These are phyloP conservation scores for Tragelaphus imberbis DNA, from an alignment of 2,113 vertebrate genomes.

Conservation along the genomic window DNA sequence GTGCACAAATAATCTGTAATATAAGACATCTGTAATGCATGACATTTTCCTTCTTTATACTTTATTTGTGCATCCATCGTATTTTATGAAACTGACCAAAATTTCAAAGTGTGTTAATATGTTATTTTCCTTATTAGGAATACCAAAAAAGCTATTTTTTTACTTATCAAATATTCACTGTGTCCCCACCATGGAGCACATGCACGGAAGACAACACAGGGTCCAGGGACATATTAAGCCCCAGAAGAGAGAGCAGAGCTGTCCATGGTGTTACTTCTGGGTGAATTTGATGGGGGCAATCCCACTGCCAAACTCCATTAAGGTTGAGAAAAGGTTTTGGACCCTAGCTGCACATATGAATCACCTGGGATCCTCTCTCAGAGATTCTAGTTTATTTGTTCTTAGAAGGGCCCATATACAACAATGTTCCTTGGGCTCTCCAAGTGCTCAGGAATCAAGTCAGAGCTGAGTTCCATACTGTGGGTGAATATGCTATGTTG, in stretches of 20 bases:
- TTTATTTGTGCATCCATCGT: not conserved
- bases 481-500: not conserved
- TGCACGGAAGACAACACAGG: not conserved
- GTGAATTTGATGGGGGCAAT: not conserved
- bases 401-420: too few species aligned
- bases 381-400: not conserved
- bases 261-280: not conserved
- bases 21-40: not conserved
- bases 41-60: not conserved
- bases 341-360: not conserved
- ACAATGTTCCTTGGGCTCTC: fast-evolving
- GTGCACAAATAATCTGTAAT: not conserved
- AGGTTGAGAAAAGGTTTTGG: not conserved
- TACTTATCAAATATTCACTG: not conserved
- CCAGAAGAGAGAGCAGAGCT: not conserved
- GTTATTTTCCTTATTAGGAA: not conserved
- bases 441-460: not conserved
- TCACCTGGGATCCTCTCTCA: not conserved
- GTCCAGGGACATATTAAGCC: not conserved
- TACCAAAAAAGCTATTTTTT: not conserved
- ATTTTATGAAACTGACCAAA: not conserved
- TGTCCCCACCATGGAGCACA: not conserved
- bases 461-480: not conserved
- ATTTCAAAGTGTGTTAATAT: not conserved
- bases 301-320: not conserved